Conservation (phyloP, 2,888 invertebrate species). For the Drosophila heteroneura region DNA sequence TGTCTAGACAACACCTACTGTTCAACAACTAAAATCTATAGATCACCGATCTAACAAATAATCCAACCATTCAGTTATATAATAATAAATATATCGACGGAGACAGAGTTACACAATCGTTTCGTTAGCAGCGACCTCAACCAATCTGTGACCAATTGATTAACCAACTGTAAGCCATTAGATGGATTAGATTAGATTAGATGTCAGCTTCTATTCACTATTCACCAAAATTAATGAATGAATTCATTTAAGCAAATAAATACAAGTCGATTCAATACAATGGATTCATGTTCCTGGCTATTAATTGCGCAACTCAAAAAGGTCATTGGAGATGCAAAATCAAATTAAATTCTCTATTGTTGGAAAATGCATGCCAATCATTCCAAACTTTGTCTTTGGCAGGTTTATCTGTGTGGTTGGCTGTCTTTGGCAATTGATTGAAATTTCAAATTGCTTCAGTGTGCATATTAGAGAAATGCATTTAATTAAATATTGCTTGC, state of each 20-base stretch:
- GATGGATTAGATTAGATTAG: no score
- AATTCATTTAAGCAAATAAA: neutral
- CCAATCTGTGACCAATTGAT: neutral
- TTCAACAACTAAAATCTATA: neutral
- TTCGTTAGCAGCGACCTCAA: neutral
- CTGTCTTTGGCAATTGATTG: neutral
- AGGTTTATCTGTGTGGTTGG: neutral
- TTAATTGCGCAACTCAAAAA: neutral
- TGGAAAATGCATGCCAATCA: neutral
- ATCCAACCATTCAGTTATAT: neutral
- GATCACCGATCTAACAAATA: neutral
- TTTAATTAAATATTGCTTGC: constrained; percentile 29
- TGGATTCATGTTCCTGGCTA: neutral
- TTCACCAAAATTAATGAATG: neutral
- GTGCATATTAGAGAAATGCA: constrained; percentile 19
- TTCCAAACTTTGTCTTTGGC: neutral
- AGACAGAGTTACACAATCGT: neutral
- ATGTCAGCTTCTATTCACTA: neutral
- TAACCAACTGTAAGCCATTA: no score
- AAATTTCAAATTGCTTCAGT: neutral
- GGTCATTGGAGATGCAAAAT: neutral
- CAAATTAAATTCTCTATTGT: neutral
- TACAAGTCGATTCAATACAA: neutral
- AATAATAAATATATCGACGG: neutral
- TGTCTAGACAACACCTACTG: neutral